phyloP scores from a whole-genome alignment of 2,888 invertebrate genomes.

The Apotomis turbidana region DNA sequence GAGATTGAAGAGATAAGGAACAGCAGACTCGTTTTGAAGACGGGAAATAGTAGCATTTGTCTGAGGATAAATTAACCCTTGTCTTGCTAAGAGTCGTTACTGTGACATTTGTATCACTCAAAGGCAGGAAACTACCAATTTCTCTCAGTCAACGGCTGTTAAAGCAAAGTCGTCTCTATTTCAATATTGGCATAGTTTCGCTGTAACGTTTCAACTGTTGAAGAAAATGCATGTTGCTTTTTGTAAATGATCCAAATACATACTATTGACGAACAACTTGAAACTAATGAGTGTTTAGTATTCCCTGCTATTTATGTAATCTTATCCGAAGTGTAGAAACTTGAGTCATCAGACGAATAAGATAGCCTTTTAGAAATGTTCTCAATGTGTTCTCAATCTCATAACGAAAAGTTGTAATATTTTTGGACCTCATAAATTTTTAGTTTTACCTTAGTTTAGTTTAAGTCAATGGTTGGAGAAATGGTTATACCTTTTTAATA shows the following conservation, averaged over 20 bases:
- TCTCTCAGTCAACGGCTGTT: conserved; percentile 69
- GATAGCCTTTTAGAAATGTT: too few species aligned
- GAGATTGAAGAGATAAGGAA: conserved; percentile 37
- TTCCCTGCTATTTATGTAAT: not conserved
- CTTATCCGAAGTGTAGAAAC: not conserved
- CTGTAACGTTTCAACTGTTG: conserved; percentile 19
- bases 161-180: conserved; percentile 58
- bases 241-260: conserved; percentile 17
- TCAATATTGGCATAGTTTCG: conserved; percentile 37
- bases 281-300: conserved; percentile 13
- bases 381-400: too few species aligned
- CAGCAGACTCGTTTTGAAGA: conserved; percentile 40
- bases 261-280: conserved; percentile 8
- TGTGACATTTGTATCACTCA: conserved; percentile 69
- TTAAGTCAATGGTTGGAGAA: too few species aligned
- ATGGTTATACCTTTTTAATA: too few species aligned
- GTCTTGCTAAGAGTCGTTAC: conserved; percentile 65
- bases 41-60: conserved; percentile 53
- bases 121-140: conserved; percentile 73
- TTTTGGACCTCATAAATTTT: too few species aligned
- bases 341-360: too few species aligned
- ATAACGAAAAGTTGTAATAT: too few species aligned
- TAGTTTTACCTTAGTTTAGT: too few species aligned
- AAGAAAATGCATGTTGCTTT: conserved; percentile 19
- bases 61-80: conserved; percentile 70